Evolutionary conservation across 1,140 invertebrate species (phyloP), one percentile per base, ranked within the genome.

Genomic region (Zaprionus gabonicus): DNA sequence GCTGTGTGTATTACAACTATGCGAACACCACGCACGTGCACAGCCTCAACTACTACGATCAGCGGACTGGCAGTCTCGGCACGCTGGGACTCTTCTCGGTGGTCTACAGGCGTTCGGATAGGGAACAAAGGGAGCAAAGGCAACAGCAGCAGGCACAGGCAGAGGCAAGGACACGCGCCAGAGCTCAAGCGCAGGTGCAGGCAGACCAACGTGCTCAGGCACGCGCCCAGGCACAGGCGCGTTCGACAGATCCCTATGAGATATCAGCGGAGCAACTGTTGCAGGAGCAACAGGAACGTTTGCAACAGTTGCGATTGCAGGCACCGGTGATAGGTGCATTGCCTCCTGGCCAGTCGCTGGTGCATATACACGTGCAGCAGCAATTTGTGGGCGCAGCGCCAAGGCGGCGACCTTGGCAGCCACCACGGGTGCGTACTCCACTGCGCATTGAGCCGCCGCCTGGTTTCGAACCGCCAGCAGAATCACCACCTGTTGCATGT

Each of bases 51-150:
- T 70, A 60, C 28, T 79, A 69, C 46, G 79, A 81, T 53, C 71
- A 59, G 3, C 46, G 51, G 6, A 53, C 58, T 7, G 65, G 60
- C 20, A 28, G 55, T 4, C 31, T 81, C 17, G 46, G 59, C 7
- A 63, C 75, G 12, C 41, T 81, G 59, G 78, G 71, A 2, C 2
- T 82, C 3, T 67, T 81, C 10, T 82, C 57, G 46, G 68, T 76
- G 13, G 55, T 64, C 38, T 78, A 67, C 36, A 74, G 78, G 25
- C 7, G 31, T 0, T 15, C 31, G 17, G 36, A 23, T 23, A 46
- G 41, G 41, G n/a, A 17, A 20, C 7, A 38, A 2, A 23, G 23
- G 23, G 23, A 23, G 55, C 31, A 34, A 34, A 34, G 31, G 9
- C 9, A 34, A 34, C 31, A 34, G 31, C 31, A 34, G 31, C 31